Conservation (phyloP, 2,113 vertebrate genomes). For the Rhinoptilus africanus region DNA sequence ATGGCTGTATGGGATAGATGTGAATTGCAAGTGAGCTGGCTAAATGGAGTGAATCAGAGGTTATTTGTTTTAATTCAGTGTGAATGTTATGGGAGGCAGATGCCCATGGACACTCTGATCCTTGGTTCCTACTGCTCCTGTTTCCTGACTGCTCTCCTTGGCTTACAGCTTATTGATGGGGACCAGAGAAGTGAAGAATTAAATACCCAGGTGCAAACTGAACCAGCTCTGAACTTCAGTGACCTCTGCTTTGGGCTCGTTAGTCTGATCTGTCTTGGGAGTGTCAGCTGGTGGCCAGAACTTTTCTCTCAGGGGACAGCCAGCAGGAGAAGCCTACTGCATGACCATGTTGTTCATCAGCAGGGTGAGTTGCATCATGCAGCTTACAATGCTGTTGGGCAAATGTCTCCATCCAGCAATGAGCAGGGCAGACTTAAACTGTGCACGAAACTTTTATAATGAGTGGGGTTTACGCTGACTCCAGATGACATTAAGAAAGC, state of each 20-base stretch:
- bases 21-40: not conserved
- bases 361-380: not conserved
- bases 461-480: not conserved
- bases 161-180: not conserved
- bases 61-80: not conserved
- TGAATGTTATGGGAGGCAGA: not conserved
- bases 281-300: not conserved
- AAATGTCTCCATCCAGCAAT: not conserved
- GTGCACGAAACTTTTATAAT: not conserved
- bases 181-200: not conserved
- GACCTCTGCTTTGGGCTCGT: constrained; percentile 26
- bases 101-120: not conserved
- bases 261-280: not conserved
- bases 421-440: not conserved
- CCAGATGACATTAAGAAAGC: not conserved
- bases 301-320: not conserved
- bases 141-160: not conserved
- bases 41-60: not conserved
- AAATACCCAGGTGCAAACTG: constrained; percentile 13
- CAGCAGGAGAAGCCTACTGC: not conserved
- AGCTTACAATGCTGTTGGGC: not conserved
- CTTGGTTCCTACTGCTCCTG: not conserved
- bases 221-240: constrained; percentile 18
- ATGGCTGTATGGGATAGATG: not conserved
- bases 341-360: not conserved